phyloP scores from a whole-genome alignment of 1,140 invertebrate species.

The Lepidurus couesii region DNA sequence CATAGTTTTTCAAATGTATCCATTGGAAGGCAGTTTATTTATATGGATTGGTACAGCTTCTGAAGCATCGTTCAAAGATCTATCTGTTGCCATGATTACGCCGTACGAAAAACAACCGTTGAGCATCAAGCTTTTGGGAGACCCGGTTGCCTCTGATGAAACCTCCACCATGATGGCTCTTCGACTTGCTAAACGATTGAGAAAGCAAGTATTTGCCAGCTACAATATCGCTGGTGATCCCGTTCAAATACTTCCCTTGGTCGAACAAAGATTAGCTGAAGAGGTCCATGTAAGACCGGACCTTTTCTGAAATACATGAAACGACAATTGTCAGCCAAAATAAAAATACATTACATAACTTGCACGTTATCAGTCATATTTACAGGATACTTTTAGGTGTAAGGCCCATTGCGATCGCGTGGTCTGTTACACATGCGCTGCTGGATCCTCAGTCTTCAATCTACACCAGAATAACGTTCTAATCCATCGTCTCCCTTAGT shows the following conservation, averaged over 20 bases:
- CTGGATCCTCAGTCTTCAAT: not conserved
- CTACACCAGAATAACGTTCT: not conserved
- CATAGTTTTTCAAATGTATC: conserved; percentile 32
- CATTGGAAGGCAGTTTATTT: conserved; percentile 32
- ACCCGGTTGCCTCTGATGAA: not conserved
- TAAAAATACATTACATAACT: not conserved
- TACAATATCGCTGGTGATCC: conserved; percentile 34
- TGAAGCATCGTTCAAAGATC: conserved; percentile 32
- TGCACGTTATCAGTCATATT: not conserved
- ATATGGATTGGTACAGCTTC: conserved; percentile 34
- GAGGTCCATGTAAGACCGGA: conserved; percentile 30
- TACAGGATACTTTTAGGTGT: not conserved
- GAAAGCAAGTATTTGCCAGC: conserved; percentile 35
- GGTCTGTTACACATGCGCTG: not conserved
- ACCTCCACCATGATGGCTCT: conserved; percentile 29
- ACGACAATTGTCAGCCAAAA: not conserved
- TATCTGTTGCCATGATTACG: conserved; percentile 33
- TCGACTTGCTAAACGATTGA: conserved; percentile 33
- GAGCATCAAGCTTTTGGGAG: conserved; percentile 29
- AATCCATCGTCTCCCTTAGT: not conserved
- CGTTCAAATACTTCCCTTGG: conserved; percentile 26
- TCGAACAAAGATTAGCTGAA: conserved; percentile 34
- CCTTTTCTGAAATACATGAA: conserved; percentile 24
- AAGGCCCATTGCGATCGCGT: not conserved
- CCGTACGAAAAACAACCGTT: conserved; percentile 26